A percentile compares a stretch with the other conserved stretches of the same genome.
These are phyloP conservation scores for Trinectes maculatus DNA, from an alignment of 2,113 vertebrate species.

Conservation along the genomic window DNA sequence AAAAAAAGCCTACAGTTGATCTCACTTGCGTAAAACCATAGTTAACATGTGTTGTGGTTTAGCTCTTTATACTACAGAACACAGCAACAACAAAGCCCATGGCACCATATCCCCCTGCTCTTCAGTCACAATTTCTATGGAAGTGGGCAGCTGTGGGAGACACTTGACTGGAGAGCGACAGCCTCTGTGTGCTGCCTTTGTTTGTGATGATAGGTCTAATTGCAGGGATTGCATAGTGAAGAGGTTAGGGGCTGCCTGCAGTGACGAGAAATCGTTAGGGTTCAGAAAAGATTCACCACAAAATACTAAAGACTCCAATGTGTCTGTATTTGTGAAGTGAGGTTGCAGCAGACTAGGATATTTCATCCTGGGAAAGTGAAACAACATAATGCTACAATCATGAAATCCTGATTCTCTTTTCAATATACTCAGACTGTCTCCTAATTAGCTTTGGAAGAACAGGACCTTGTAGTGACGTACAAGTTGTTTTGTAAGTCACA, in stretches of 20 bases:
- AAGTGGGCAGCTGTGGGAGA: conserved; percentile 71
- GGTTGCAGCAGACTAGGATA: not conserved
- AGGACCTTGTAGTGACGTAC: too few relatives aligned
- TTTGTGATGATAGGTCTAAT: conserved; percentile 76
- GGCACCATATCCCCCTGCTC: conserved; percentile 39
- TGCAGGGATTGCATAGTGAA: conserved; percentile 58
- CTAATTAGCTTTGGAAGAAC: too few relatives aligned
- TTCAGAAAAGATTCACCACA: conserved; percentile 26
- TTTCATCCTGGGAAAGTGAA: conserved; percentile 6
- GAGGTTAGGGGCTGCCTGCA: conserved; percentile 40
- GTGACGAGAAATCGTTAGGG: conserved; percentile 32
- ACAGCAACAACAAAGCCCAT: conserved; percentile 35
- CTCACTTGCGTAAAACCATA: conserved; percentile 25
- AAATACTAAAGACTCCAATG: conserved; percentile 19
- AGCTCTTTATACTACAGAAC: conserved; percentile 21
- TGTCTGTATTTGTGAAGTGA: not conserved
- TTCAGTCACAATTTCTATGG: conserved; percentile 68
- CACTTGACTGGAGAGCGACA: conserved; percentile 69
- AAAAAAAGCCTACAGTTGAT: not conserved
- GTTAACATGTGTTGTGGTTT: conserved; percentile 35
- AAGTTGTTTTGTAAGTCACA: too few relatives aligned
- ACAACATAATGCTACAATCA: too few relatives aligned
- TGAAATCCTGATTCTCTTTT: too few relatives aligned
- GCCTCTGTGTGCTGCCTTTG: conserved; percentile 65
- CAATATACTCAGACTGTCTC: too few relatives aligned